A percentile compares a stretch with the other conserved stretches of the same genome.
Evolutionary conservation across 2,797 vertebrate genomes (phyloP).

Genomic region (Oreochromis grahami): DNA sequence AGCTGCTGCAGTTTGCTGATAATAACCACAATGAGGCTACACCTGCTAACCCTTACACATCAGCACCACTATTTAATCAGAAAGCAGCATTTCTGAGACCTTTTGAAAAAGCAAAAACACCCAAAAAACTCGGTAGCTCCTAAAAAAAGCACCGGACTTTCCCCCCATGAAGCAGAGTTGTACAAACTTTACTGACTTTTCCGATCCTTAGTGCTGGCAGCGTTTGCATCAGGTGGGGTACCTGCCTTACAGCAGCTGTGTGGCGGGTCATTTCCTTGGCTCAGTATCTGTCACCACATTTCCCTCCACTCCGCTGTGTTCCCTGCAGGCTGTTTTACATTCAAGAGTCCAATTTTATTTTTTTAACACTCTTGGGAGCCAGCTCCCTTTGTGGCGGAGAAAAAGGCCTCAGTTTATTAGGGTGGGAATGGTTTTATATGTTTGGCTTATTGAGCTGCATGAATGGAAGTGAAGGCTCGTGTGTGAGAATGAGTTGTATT

Average conservation of each 20-base stretch:
- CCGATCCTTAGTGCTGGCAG: constrained; percentile 8
- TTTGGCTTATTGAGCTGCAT: constrained; percentile 68
- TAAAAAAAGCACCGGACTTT: constrained; percentile 7
- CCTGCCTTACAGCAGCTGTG: constrained; percentile 49
- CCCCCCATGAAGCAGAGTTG: constrained; percentile 8
- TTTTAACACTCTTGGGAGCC: constrained; percentile 49
- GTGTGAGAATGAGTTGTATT: constrained; percentile 64
- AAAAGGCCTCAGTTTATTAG: constrained; percentile 64
- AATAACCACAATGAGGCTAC: constrained; percentile 78
- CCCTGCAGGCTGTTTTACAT: constrained; percentile 57
- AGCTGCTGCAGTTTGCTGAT: constrained; percentile 62
- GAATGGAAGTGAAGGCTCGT: constrained; percentile 62
- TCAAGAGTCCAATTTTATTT: constrained; percentile 30
- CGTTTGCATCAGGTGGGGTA: constrained; percentile 39
- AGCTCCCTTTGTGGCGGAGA: constrained; percentile 64
- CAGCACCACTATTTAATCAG: constrained; percentile 35
- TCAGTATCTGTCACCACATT: constrained; percentile 39
- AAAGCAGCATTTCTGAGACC: constrained; percentile 18
- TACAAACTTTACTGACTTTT: constrained; percentile 36
- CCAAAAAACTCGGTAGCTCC: neutral
- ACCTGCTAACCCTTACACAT: constrained; percentile 66
- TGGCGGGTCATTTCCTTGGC: constrained; percentile 42
- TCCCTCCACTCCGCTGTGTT: constrained; percentile 33
- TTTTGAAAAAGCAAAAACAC: accelerated
- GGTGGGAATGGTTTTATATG: constrained; percentile 70